Base-by-base conservation (phyloP, 2,113 vertebrate genomes). In the Coturnix japonica region DNA sequence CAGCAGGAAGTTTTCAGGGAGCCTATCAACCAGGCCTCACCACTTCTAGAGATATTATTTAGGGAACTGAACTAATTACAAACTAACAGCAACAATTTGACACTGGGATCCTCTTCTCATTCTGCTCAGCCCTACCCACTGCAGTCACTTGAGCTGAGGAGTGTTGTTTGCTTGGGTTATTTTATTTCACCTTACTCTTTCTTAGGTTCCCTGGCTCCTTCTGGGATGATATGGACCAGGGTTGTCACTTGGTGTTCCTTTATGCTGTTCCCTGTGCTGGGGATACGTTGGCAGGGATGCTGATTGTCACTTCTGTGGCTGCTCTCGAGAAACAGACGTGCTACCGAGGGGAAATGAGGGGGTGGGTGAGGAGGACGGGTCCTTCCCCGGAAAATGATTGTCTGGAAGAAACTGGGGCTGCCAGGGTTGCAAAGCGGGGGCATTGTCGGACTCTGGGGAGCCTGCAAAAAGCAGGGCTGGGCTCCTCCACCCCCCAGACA, bases 101-200 rank as follows among this genome's bases (percentile, higher is more conserved):
- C 15, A 28, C 4, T 13, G 41, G 3, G 14, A 53, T 5, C 3
- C 13, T n/a, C 30, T 78, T 3, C 18, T 35, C n/a, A 78, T 67
- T 80, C 77, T 23, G 5, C 75, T 79, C 44, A 41, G 10, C 41
- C 35, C 61, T 47, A 23, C 4, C 35, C 49, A 10, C 7, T 2
- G 1, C 33, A 9, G 84, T 65, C 37, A 3, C 11, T 7, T 28
- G 35, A 28, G 2, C 0, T 4, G 3, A 46, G 11, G 5, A 7
- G 13, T 4, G 17, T 5, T 53, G 7, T 9, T 53, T 25, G 8
- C 3, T 83, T 26, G 51, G 3, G 8, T 47, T 22, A 23, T 49
- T 28, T 81, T 84, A 2, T 61, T n/a, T 75, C 14, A 0, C 9
- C 16, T 13, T 54, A 2, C 67, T 3, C 21, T 11, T 25, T 16